Base-by-base conservation (phyloP, 2,888 invertebrate species). In the Netelia fuscicornis region DNA sequence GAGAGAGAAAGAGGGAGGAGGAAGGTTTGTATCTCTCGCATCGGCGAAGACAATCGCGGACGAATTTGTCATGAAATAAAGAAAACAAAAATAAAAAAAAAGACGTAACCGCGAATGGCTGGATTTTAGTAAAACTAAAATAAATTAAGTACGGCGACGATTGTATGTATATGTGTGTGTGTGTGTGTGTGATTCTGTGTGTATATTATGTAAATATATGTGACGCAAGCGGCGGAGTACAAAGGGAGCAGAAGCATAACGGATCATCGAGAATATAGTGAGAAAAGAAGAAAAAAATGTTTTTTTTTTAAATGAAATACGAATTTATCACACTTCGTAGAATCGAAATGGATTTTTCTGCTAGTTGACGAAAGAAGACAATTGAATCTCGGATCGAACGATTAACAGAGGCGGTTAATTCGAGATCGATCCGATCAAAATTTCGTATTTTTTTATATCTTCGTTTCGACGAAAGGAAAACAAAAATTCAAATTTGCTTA, bases 81-180 rank as follows among this genome's bases (percentile, higher is more conserved):
- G 25, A 58, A 74, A 48, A 67, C 2, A 30, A 5, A 5, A 30
- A 30, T 30, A 30, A 30, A 30, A 30, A 30, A 48, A 13, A 23
- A 58, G 70, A 60, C 6, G 25, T 78, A 25, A 71, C 48, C 64
- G 60, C 70, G 70, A 68, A 75, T 70, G 54, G 79, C 72, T 60
- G 74, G 56, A 25, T 67, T 52, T 79, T 65, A 86, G 74, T 84
- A 84, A 87, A 88, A 86, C 87, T 89, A 90, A 88, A 92, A 92
- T 92, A 91, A 92, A 92, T 92, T 92, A 92, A 92, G 92, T 92
- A 92, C 92, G 89, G 90, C 89, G 89, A 90, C 89, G 84, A 83
- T 75, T 52, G n/a, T 56, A 60, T 65, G 1, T 48, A 30, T 42
- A 65, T 23, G 1, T 60, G 2, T 64, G 30, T 30, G 10, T 54